Percentiles rank a stretch among this genome's conserved stretches.
These are phyloP conservation scores for Hypotaenidia okinawae DNA, from an alignment of 2,797 vertebrate species.

Conservation along the genomic window DNA sequence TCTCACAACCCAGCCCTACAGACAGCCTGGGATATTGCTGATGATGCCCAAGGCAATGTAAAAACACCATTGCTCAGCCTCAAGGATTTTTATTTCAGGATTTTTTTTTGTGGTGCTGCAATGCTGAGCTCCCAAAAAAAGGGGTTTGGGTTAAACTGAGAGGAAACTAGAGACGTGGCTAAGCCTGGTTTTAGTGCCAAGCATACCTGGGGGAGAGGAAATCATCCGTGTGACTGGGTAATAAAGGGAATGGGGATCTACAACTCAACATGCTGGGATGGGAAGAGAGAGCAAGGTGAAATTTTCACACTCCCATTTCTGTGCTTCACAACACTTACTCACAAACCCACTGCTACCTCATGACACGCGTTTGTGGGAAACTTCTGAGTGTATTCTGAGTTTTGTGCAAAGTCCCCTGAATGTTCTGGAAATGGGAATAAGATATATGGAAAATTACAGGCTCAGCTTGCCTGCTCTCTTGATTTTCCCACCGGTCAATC, in stretches of 20 bases:
- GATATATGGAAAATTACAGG: not conserved
- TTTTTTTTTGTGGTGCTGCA: not conserved
- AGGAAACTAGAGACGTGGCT: not conserved
- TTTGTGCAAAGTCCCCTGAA: not conserved
- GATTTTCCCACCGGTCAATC: not conserved
- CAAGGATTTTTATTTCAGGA: no score
- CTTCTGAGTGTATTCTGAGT: not conserved
- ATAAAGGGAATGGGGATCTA: not conserved
- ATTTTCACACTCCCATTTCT: not conserved
- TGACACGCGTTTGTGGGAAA: not conserved
- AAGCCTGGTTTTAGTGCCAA: not conserved
- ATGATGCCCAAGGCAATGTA: constrained; percentile 40
- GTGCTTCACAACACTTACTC: not conserved
- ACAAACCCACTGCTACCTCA: not conserved
- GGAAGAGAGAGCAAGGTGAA: not conserved
- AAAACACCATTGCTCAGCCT: not conserved
- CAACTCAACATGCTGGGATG: not conserved
- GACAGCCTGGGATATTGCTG: constrained; percentile 19
- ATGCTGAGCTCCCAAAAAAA: not conserved
- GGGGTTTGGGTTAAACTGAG: not conserved
- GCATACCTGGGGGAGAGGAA: not conserved
- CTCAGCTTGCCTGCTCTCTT: not conserved
- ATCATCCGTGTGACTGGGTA: not conserved
- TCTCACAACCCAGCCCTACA: constrained; percentile 25
- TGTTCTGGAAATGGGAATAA: not conserved